phyloP scores from a whole-genome alignment of 2,797 vertebrate genomes.

The Lacerta bilineata region DNA sequence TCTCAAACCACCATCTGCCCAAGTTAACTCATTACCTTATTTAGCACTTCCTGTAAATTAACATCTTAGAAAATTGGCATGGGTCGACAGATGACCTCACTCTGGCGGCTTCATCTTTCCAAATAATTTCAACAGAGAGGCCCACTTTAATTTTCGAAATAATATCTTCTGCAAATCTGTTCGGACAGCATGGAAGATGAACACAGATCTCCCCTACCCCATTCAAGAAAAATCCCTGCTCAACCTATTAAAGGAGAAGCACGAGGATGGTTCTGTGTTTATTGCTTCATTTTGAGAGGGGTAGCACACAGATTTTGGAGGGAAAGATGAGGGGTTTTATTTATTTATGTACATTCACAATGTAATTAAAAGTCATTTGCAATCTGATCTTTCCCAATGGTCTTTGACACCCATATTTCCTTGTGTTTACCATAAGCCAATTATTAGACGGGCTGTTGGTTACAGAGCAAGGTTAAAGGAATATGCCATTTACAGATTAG shows the following conservation, averaged over 20 bases:
- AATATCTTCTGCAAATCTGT: conserved; percentile 16
- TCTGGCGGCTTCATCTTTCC: conserved; percentile 31
- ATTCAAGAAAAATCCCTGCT: conserved; percentile 3
- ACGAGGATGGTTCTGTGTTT: conserved; percentile 4
- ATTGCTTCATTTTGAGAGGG: conserved; percentile 27
- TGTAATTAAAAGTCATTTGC: conserved; percentile 30
- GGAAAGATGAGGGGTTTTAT: neutral
- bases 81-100: neutral
- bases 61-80: neutral
- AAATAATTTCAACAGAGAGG: conserved; percentile 10
- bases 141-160: conserved; percentile 36
- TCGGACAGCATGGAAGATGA: conserved; percentile 8
- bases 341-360: neutral
- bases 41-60: neutral
- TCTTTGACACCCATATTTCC: conserved; percentile 8
- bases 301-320: neutral
- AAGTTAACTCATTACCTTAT: neutral
- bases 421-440: conserved; percentile 14
- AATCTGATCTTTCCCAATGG: neutral
- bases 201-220: neutral
- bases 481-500: conserved; percentile 27
- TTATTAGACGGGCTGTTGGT: conserved; percentile 33
- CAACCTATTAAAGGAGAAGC: neutral
- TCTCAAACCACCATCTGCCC: neutral
- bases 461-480: conserved; percentile 40